A percentile compares a stretch with the other conserved stretches of the same genome.
phyloP scores from a whole-genome alignment of 2,797 vertebrate species.

The Spinibarbus caldwelli region DNA sequence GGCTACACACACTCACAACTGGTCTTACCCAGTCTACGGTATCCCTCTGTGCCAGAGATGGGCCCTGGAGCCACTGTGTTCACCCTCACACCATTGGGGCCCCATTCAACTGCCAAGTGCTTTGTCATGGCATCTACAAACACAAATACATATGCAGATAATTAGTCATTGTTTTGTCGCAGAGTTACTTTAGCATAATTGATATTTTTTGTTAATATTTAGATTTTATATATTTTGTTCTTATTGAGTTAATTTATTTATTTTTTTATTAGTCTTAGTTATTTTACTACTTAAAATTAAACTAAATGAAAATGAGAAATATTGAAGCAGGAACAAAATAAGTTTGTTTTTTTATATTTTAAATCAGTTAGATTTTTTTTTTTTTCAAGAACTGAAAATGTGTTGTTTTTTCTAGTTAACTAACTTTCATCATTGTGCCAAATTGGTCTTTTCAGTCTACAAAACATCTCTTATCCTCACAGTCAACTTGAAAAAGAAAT shows the following conservation, averaged over 20 bases:
- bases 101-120: conserved; percentile 98
- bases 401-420: too few relatives aligned
- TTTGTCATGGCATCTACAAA: conserved; percentile 93
- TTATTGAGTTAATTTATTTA: too few relatives aligned
- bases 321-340: too few relatives aligned
- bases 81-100: conserved; percentile 89
- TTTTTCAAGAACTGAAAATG: too few relatives aligned
- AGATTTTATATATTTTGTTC: background rate
- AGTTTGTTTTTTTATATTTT: too few relatives aligned
- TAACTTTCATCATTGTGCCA: background rate
- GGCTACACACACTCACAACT: background rate
- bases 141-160: conserved; percentile 14
- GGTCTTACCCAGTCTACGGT: conserved; percentile 85
- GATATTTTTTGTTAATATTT: background rate
- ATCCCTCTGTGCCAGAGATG: conserved; percentile 90
- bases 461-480: too few relatives aligned
- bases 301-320: too few relatives aligned
- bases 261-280: too few relatives aligned
- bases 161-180: background rate
- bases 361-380: too few relatives aligned
- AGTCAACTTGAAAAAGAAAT: background rate
- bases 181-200: background rate
- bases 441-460: too few relatives aligned
- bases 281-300: too few relatives aligned
- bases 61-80: conserved; percentile 92